phyloP scores from a whole-genome alignment of 2,797 vertebrate genomes.

The Aulostomus chinensis region DNA sequence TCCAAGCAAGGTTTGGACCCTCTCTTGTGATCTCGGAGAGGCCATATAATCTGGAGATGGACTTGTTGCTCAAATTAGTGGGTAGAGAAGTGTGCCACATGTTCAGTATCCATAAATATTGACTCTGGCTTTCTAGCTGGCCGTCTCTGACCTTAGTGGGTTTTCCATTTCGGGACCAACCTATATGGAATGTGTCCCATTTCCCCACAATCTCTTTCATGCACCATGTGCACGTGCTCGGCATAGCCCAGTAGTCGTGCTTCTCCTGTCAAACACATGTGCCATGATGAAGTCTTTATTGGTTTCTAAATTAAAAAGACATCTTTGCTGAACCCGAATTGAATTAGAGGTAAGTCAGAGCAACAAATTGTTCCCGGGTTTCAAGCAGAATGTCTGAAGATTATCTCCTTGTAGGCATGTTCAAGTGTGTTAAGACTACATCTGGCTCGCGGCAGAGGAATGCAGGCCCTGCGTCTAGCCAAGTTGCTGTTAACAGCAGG shows the following conservation, averaged over 20 bases:
- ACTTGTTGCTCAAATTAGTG: slow-evolving; percentile 87
- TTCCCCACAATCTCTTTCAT: slow-evolving; percentile 71
- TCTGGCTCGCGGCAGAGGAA: slow-evolving; percentile 85
- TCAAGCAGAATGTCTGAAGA: slow-evolving; percentile 44
- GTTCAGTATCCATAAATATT: slow-evolving; percentile 91
- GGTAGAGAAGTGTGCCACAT: slow-evolving; percentile 88
- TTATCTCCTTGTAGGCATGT: slow-evolving; percentile 57
- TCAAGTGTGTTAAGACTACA: slow-evolving; percentile 74
- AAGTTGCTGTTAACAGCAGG: slow-evolving; percentile 93
- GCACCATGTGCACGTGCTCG: slow-evolving; percentile 49
- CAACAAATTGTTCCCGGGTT: slow-evolving; percentile 45
- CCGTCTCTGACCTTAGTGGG: slow-evolving; percentile 89
- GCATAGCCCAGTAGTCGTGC: slow-evolving; percentile 52
- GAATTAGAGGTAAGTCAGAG: slow-evolving; percentile 47
- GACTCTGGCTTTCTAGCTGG: slow-evolving; percentile 88
- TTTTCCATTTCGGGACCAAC: slow-evolving; percentile 84
- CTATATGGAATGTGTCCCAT: slow-evolving; percentile 73
- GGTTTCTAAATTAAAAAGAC: slow-evolving; percentile 67
- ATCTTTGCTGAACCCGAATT: slow-evolving; percentile 11
- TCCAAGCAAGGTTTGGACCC: slow-evolving; percentile 57
- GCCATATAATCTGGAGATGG: slow-evolving; percentile 85
- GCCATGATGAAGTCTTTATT: slow-evolving; percentile 67
- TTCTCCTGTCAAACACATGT: slow-evolving; percentile 78
- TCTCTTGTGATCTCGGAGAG: slow-evolving; percentile 75
- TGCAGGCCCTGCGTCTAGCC: slow-evolving; percentile 85